Percentiles rank a stretch among this genome's conserved stretches.
Conservation (phyloP, 2,113 vertebrate species). For the Micronycteris hirsuta region DNA sequence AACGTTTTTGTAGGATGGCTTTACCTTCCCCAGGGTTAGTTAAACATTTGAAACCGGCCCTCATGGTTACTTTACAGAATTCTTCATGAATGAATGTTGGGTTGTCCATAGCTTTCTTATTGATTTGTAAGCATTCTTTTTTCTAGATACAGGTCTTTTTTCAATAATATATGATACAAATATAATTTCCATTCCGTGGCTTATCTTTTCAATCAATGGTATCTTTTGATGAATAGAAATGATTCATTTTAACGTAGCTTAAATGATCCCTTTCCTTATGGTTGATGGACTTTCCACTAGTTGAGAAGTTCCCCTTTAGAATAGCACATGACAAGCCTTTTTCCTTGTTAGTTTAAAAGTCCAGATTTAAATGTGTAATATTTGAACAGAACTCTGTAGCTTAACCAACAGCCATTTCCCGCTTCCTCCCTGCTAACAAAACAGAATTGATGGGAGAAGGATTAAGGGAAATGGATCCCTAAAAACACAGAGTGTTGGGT, state of each 20-base stretch:
- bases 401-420: neutral
- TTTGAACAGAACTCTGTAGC: neutral
- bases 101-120: neutral
- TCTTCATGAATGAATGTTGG: neutral
- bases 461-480: neutral
- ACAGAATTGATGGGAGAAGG: neutral
- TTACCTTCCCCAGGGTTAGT: neutral
- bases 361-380: neutral
- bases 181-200: neutral
- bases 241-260: neutral
- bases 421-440: neutral
- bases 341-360: neutral
- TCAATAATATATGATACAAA: neutral
- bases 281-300: neutral
- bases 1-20: neutral
- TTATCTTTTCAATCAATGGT: neutral
- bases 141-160: neutral
- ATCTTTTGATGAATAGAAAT: neutral
- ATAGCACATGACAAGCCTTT: neutral
- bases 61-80: neutral
- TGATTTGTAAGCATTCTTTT: slow-evolving; percentile 1
- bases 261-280: neutral
- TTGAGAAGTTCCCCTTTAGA: neutral
- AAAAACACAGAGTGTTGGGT: neutral
- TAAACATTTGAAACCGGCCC: neutral